Evolutionary conservation across 1,140 invertebrate genomes (phyloP).

Genomic region (Carposina sasakii): DNA sequence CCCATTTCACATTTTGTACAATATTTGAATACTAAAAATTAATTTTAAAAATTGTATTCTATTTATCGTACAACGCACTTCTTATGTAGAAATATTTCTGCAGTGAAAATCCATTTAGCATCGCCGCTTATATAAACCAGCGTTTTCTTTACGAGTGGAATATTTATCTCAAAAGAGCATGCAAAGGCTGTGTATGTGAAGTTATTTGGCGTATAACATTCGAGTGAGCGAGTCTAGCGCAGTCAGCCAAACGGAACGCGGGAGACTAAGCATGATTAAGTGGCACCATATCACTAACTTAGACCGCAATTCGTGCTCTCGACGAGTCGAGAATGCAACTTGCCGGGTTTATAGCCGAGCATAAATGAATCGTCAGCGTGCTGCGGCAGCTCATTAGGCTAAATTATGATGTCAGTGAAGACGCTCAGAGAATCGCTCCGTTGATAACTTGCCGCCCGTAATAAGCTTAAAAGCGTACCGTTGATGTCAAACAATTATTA

Average conservation of each 20-base stretch:
- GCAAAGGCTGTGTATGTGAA: conserved; percentile 21
- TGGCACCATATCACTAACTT: conserved; percentile 28
- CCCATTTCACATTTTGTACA: no score
- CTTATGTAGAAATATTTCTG: no score
- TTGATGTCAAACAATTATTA: not conserved
- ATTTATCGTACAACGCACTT: no score
- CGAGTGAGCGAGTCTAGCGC: conserved; percentile 20
- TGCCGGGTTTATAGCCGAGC: conserved; percentile 9
- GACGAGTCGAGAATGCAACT: conserved; percentile 12
- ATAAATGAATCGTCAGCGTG: conserved; percentile 15
- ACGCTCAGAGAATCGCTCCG: no score
- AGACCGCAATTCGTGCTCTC: conserved; percentile 16
- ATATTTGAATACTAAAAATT: no score
- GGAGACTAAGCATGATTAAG: conserved; percentile 34
- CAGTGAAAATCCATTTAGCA: no score
- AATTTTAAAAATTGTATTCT: no score
- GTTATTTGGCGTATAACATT: no score
- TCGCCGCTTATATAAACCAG: no score
- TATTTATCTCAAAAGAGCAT: conserved; percentile 16
- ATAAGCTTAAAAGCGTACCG: no score
- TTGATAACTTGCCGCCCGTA: no score
- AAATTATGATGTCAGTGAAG: conserved; percentile 21
- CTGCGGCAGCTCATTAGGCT: conserved; percentile 15
- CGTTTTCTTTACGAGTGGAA: no score
- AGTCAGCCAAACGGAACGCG: conserved; percentile 25